Evolutionary conservation across 2,797 vertebrate genomes (phyloP).

Genomic region (Pelodytes ibericus): DNA sequence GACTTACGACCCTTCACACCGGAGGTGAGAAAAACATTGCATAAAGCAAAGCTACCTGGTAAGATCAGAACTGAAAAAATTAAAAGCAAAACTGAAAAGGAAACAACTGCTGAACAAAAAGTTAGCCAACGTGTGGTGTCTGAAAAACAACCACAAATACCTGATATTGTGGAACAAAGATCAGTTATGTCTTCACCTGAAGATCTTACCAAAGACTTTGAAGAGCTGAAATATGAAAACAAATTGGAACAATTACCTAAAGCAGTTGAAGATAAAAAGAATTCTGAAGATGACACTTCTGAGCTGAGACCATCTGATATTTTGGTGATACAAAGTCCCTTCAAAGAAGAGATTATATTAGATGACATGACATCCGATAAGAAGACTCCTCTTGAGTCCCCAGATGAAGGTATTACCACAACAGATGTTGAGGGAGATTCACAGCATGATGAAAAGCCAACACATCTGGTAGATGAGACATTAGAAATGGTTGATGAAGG

Average conservation of each 20-base stretch:
- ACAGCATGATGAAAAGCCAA: conserved; percentile 61
- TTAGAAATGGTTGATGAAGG: conserved; percentile 68
- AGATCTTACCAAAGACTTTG: conserved; percentile 96
- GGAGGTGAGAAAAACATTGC: conserved; percentile 93
- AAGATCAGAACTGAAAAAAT: conserved; percentile 87
- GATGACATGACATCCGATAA: conserved; percentile 64
- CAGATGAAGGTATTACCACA: conserved; percentile 68
- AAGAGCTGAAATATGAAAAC: conserved; percentile 86
- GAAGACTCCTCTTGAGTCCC: conserved; percentile 61
- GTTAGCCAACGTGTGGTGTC: conserved; percentile 60
- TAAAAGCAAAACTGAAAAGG: conserved; percentile 79
- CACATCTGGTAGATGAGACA: conserved; percentile 57
- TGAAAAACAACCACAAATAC: conserved; percentile 58
- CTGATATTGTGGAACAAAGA: conserved; percentile 73
- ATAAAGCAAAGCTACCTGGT: conserved; percentile 89
- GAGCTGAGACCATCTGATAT: conserved; percentile 51
- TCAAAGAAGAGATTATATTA: conserved; percentile 58
- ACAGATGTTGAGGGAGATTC: conserved; percentile 63
- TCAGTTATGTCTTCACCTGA: conserved; percentile 90
- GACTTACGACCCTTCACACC: conserved; percentile 95
- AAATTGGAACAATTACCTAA: conserved; percentile 46
- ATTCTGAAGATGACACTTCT: conserved; percentile 34
- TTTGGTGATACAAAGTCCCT: conserved; percentile 58
- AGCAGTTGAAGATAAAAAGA: conserved; percentile 23
- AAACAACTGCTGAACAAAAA: conserved; percentile 76